These are phyloP conservation scores for Meriones unguiculatus DNA, from an alignment of 2,113 vertebrate species.

Conservation along the genomic window DNA sequence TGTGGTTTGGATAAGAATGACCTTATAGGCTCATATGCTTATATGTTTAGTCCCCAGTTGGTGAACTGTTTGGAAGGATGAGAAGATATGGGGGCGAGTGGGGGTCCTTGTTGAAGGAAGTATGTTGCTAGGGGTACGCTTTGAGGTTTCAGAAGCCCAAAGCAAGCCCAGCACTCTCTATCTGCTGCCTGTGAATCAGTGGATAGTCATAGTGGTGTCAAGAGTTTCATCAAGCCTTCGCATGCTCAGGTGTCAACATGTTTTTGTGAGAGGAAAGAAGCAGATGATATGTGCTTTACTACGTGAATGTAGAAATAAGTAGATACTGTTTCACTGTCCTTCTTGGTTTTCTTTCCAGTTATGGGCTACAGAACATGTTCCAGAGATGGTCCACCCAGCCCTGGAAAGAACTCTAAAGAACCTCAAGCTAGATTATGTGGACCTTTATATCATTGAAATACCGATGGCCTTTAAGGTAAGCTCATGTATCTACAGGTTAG, in stretches of 20 bases:
- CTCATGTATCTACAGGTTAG: background rate
- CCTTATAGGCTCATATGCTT: background rate
- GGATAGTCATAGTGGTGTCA: background rate
- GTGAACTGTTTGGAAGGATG: background rate
- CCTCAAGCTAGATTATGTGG: constrained; percentile 94
- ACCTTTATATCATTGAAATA: constrained; percentile 97
- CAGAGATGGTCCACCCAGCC: constrained; percentile 91
- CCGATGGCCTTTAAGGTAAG: constrained; percentile 96
- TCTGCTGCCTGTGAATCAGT: background rate
- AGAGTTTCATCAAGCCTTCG: background rate
- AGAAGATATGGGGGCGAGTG: too few species aligned
- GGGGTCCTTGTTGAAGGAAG: background rate
- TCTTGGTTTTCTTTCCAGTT: constrained; percentile 86
- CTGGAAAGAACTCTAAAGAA: constrained; percentile 91
- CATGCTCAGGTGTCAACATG: background rate
- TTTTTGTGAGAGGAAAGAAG: constrained; percentile 25
- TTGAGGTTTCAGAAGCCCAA: background rate
- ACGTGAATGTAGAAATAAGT: background rate
- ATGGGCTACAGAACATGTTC: constrained; percentile 94
- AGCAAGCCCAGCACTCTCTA: background rate
- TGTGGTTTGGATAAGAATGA: background rate
- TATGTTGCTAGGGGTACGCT: background rate
- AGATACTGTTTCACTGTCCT: background rate
- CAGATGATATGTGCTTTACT: background rate
- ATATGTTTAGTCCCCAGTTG: background rate